phyloP scores from a whole-genome alignment of 2,888 invertebrate genomes.

The Cantharis rustica region DNA sequence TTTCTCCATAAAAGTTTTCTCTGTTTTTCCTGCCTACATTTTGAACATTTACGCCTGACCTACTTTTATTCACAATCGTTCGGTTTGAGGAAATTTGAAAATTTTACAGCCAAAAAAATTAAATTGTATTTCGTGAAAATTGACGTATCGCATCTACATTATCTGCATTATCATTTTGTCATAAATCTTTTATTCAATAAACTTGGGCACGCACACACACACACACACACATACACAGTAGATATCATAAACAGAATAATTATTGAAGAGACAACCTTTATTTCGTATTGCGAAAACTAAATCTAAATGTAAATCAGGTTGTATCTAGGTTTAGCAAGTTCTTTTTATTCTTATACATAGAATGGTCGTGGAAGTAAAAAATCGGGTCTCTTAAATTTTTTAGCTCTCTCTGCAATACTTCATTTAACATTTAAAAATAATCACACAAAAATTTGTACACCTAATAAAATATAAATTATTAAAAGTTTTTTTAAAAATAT shows the following conservation, averaged over 20 bases:
- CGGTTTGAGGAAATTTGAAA: neutral
- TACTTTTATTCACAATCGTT: neutral
- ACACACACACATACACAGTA: neutral
- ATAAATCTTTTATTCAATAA: neutral
- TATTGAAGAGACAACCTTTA: neutral
- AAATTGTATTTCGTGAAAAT: neutral
- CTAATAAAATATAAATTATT: neutral
- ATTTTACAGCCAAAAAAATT: neutral
- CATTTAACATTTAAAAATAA: neutral
- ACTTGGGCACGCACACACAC: neutral
- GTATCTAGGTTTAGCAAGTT: neutral
- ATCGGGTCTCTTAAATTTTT: neutral
- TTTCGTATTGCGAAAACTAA: neutral
- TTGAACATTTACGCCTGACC: neutral
- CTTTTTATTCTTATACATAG: neutral
- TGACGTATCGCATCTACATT: neutral
- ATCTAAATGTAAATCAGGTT: neutral
- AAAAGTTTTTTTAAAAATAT: neutral
- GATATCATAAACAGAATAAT: neutral
- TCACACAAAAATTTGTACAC: neutral
- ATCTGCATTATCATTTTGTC: neutral
- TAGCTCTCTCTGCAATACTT: neutral
- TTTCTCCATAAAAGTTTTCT: conserved; percentile 1
- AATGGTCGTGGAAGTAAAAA: neutral
- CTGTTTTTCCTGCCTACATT: conserved; percentile 2